These are phyloP conservation scores for Saturnia japonica DNA, from an alignment of 2,888 invertebrate species.

Conservation along the genomic window DNA sequence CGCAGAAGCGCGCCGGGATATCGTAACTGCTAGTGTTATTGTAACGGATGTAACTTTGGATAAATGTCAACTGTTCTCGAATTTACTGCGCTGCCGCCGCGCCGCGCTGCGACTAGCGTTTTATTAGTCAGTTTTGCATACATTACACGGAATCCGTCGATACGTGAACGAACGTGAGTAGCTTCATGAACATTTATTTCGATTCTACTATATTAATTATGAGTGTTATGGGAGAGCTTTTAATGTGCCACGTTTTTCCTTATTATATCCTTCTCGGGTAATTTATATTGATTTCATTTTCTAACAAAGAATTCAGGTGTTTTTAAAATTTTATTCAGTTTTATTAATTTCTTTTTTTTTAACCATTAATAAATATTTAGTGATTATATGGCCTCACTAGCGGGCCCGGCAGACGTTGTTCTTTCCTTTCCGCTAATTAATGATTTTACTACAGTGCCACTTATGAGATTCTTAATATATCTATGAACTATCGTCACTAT, in stretches of 20 bases:
- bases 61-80: conserved; percentile 77
- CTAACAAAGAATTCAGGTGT: neutral
- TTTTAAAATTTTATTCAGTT: neutral
- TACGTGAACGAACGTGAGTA: conserved; percentile 50
- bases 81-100: conserved; percentile 65
- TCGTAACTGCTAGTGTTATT: conserved; percentile 76
- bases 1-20: conserved; percentile 64
- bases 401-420: too few relatives aligned
- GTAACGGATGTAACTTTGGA: conserved; percentile 80
- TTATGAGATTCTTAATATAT: too few relatives aligned
- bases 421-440: too few relatives aligned
- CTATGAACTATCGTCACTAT: too few relatives aligned
- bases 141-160: conserved; percentile 60
- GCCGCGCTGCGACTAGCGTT: conserved; percentile 59
- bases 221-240: neutral
- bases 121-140: conserved; percentile 77
- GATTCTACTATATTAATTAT: conserved; percentile 20
- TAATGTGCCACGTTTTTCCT: neutral
- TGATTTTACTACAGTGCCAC: too few relatives aligned
- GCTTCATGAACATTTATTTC: conserved; percentile 44
- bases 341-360: neutral
- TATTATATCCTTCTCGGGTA: neutral
- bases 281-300: neutral
- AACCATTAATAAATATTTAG: too few relatives aligned
- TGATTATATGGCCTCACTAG: too few relatives aligned